Evolutionary conservation across 2,797 vertebrate genomes (phyloP).

Genomic region (Hippocampus kuda): DNA sequence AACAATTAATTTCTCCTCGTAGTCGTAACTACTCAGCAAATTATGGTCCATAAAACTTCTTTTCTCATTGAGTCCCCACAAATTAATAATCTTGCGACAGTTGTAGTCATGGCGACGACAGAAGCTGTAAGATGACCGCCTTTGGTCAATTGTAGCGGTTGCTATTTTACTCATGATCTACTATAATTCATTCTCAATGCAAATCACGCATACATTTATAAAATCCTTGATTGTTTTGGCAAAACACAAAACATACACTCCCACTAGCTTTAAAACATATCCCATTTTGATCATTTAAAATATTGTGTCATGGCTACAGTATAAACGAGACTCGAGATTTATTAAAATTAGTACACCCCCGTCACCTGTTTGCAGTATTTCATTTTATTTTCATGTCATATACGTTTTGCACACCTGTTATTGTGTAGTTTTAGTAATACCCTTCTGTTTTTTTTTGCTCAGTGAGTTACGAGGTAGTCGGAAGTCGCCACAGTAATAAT

Average conservation of each 20-base stretch:
- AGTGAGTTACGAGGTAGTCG: not conserved
- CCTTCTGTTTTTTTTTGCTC: not conserved
- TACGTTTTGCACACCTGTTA: not conserved
- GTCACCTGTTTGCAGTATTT: not conserved
- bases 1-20: not conserved
- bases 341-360: not conserved
- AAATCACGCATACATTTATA: not conserved
- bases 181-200: not conserved
- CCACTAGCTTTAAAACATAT: not conserved
- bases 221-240: not conserved
- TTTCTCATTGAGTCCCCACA: conserved; percentile 32
- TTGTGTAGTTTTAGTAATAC: not conserved
- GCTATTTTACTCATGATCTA: not conserved
- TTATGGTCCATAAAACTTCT: conserved; percentile 24
- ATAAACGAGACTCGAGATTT: not conserved
- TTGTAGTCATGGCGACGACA: conserved; percentile 52
- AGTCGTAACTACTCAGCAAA: not conserved
- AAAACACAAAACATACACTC: not conserved
- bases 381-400: not conserved
- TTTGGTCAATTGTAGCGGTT: not conserved
- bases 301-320: not conserved
- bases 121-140: conserved; percentile 19
- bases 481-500: not conserved
- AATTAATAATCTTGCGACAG: conserved; percentile 25
- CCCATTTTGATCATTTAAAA: not conserved